A percentile compares a stretch with the other conserved stretches of the same genome.
Evolutionary conservation across 2,797 vertebrate species (phyloP).

Genomic region (Rallus crepitans): DNA sequence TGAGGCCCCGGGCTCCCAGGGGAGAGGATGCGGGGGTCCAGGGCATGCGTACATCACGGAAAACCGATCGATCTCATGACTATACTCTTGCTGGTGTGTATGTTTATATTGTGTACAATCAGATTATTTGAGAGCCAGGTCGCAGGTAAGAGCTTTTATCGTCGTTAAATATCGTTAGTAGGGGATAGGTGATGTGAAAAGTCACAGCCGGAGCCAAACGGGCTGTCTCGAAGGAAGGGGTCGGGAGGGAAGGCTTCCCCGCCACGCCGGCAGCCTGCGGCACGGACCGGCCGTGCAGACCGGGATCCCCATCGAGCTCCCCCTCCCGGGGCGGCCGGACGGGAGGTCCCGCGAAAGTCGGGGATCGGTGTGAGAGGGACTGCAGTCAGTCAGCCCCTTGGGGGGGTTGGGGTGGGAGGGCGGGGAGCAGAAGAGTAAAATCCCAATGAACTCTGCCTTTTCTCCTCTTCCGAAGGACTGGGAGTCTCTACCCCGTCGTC

Average conservation of each 20-base stretch:
- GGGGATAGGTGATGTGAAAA: not conserved
- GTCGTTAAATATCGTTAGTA: slow-evolving; percentile 28
- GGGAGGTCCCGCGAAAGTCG: too few species aligned
- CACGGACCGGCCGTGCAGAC: not conserved
- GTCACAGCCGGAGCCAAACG: not conserved
- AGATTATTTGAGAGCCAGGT: slow-evolving; percentile 54
- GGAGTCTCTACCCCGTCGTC: not conserved
- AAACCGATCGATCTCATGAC: not conserved
- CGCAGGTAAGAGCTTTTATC: slow-evolving; percentile 72
- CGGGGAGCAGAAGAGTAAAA: not conserved
- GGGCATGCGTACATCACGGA: not conserved
- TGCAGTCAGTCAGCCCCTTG: not conserved
- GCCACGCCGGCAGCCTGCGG: not conserved
- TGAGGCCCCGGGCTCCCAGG: not conserved
- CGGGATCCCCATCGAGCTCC: not conserved
- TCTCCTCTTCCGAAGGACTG: not conserved
- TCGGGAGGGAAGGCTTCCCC: not conserved
- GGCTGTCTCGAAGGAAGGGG: not conserved
- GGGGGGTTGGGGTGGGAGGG: not conserved
- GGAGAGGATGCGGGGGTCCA: not conserved
- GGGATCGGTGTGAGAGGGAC: not conserved
- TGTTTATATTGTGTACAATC: slow-evolving; percentile 68
- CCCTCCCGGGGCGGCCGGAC: rapidly evolving
- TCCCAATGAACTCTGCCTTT: not conserved
- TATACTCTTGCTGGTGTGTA: slow-evolving; percentile 13